Evolutionary conservation across 2,113 vertebrate species (phyloP), one percentile per base, ranked within the genome.

Genomic region (Apodemus sylvaticus): DNA sequence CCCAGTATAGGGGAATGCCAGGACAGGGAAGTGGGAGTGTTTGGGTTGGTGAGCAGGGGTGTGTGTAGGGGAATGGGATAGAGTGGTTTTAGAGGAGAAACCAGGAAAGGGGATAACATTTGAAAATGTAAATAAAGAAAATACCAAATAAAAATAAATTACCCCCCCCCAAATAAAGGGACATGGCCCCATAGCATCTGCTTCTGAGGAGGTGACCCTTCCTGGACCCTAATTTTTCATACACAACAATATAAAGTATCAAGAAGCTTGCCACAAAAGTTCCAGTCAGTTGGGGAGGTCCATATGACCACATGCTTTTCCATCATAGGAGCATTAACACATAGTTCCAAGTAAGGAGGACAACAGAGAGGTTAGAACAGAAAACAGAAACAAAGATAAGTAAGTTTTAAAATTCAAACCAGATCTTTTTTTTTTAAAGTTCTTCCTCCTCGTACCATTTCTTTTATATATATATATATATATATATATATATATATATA

Each of bases 301-400:
- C 34, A 16, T n/a, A 77, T 22, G 53, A 71, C 7, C 78, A 19
- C 12, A 78, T 55, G 73, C 48, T 36, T 70, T 87, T 45, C 36
- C 31, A 51, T 4, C 64, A 16, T 73, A 78, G 70, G 89, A 74
- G 58, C 31, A 87, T 64, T 62, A 48, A 16, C 17, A 85, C 12
- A 39, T 60, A 16, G 11, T 42, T 93, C 31, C 42, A 95, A 68
- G 45, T 68, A 26, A 91, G 66, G 48, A 55, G 9, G 53, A n/a
- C 11, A 93, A 39, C 10, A 89, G 58, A 22, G 34, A 58, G 31
- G 78, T 39, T 31, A 74, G 68, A 73, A 88, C 4, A 51, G 24
- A 93, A 92, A 95, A 85, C 73, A 94, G 71, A 53, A 24, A 51
- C 68, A 64, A 91, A 39, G 29, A n/a, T 48, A n/a, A 45, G 22